Base-by-base conservation (phyloP, 2,888 invertebrate genomes). In the Monochamus alternatus region DNA sequence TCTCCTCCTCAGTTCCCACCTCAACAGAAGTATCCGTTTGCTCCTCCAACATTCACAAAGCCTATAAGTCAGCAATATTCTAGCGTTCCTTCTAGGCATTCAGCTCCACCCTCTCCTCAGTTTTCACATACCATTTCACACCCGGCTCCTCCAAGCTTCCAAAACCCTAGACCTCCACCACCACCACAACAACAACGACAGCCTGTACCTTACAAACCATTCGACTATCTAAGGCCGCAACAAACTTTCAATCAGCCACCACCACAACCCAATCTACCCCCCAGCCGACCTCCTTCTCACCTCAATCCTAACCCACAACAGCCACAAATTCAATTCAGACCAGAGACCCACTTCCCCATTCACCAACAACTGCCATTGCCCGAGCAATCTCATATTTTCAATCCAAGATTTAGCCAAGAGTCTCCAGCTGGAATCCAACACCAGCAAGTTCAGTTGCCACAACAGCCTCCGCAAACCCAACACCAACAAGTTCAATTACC, bases 261-360 rank as follows among this genome's bases (percentile, higher is more conserved):
- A 59, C 63, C 59, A 30, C 44, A 76, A 59, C 60, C 51, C 86
- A 88, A 65, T n/a, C 65, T 30, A 12, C 7, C 30, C 32, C 55
- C 55, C 4, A 55, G n/a, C n/a, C 77, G 69, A 73, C 63, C 51
- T 86, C 88, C 60, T 68, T 81, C 12, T 89, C 88, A 59, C 82
- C 87, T 58, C 89, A 89, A 80, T 87, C 85, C 62, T 89, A 63
- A 62, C 5, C 90, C 80, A 58, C 77, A 47, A 12, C 76, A 68
- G 30, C 77, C 74, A 64, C 75, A 72, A 10, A 79, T 85, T 73
- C 85, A 83, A 43, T 85, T 86, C 67, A 91, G 91, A 85, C 91
- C 91, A 74, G 87, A 91, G 76, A 91, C 91, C 5, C 92, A 91
- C 77, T 88, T 88, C 76, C 87, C 87, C 22, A 69, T 83, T 32